phyloP scores from a whole-genome alignment of 2,113 vertebrate species.

The Anthoscopus minutus region DNA sequence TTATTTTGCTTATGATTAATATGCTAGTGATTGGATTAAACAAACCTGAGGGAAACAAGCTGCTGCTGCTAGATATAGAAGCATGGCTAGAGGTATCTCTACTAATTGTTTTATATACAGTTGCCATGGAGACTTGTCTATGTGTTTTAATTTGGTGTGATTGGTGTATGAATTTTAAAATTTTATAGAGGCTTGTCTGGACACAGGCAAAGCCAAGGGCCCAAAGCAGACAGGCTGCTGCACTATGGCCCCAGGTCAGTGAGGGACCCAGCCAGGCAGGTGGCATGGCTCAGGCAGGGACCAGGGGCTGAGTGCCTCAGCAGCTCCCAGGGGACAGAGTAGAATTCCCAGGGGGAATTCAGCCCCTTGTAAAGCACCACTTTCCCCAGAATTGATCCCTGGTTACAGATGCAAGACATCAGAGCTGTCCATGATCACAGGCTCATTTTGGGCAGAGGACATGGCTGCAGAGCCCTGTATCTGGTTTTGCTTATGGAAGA shows the following conservation, averaged over 20 bases:
- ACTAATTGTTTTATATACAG: neutral
- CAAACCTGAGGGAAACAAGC: neutral
- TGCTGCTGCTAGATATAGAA: neutral
- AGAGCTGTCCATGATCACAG: neutral
- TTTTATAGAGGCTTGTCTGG: neutral
- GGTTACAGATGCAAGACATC: neutral
- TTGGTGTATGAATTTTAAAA: neutral
- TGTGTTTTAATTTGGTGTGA: neutral
- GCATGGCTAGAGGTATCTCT: neutral
- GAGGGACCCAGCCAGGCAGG: neutral
- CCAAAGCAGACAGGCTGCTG: neutral
- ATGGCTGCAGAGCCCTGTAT: neutral
- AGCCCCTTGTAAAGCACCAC: neutral
- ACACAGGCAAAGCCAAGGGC: neutral
- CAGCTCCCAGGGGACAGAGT: fast-evolving
- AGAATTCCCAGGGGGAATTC: neutral
- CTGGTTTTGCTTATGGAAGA: neutral
- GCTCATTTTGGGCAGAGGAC: fast-evolving
- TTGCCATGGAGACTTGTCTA: neutral
- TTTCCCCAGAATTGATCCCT: neutral
- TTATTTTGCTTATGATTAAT: neutral
- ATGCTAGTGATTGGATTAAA: neutral
- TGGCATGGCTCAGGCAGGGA: fast-evolving
- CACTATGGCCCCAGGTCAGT: fast-evolving
- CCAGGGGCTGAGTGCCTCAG: neutral